Conservation (phyloP, 2,113 vertebrate species). For the Clarias macrocephalus region DNA sequence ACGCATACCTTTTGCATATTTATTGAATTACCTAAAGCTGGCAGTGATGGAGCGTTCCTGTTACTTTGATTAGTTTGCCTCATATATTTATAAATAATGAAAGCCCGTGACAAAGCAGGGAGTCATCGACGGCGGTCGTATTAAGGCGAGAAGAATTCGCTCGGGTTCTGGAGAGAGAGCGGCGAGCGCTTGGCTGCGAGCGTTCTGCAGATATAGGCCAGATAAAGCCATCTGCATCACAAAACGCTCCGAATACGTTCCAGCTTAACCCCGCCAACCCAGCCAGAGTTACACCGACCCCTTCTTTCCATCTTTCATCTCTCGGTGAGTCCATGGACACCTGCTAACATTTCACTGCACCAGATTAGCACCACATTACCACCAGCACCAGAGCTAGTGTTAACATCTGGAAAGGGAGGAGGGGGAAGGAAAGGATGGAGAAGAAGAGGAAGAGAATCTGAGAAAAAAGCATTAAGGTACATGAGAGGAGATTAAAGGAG, state of each 20-base stretch:
- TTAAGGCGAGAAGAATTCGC: not conserved
- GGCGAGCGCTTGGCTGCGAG: conserved; percentile 12
- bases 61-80: not conserved
- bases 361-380: not conserved
- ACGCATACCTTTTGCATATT: conserved; percentile 6
- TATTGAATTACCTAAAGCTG: not conserved
- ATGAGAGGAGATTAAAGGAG: not conserved
- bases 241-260: conserved; percentile 1
- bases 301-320: no score
- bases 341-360: not conserved
- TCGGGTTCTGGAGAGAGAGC: not conserved
- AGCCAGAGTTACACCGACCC: not conserved
- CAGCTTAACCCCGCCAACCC: not conserved
- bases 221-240: conserved; percentile 33
- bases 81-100: not conserved
- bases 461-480: not conserved
- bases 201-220: conserved; percentile 23
- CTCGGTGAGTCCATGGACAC: not conserved
- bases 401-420: not conserved
- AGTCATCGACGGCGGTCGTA: not conserved
- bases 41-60: not conserved
- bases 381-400: not conserved
- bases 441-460: not conserved
- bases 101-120: not conserved
- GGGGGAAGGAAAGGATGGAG: no score